Conservation (phyloP, 2,888 invertebrate species). For the Eugnorisma glareosa region DNA sequence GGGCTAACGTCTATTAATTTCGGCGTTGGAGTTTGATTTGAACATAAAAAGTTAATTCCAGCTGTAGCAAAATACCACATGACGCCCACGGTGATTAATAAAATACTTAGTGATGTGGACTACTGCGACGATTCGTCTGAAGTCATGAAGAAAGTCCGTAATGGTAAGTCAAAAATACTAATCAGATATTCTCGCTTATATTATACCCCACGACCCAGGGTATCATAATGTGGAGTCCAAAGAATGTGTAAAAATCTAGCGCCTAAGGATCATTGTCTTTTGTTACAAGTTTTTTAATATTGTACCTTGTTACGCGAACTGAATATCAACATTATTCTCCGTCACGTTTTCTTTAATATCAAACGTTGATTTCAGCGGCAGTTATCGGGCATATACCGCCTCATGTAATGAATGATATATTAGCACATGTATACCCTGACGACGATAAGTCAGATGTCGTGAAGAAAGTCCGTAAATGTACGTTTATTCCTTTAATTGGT, state of each 20-base stretch:
- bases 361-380: conserved; percentile 23
- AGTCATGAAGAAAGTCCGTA: conserved; percentile 37
- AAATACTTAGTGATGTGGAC: conserved; percentile 31
- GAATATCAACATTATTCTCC: too few species aligned
- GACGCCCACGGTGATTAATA: conserved; percentile 36
- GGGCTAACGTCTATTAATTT: background rate
- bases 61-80: conserved; percentile 45
- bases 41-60: conserved; percentile 10
- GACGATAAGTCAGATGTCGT: conserved; percentile 45
- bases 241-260: too few species aligned
- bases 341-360: background rate
- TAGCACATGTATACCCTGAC: conserved; percentile 44
- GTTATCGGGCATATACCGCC: conserved; percentile 34
- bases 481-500: background rate
- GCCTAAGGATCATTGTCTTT: too few species aligned
- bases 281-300: too few species aligned
- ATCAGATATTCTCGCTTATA: too few species aligned
- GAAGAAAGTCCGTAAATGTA: conserved; percentile 31
- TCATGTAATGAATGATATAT: conserved; percentile 37
- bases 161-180: conserved; percentile 24
- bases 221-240: too few species aligned
- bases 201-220: too few species aligned
- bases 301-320: too few species aligned
- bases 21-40: rapidly evolving
- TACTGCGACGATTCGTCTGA: conserved; percentile 40